Conservation (phyloP, 2,113 vertebrate genomes). For the Gorsachius goisagi region DNA sequence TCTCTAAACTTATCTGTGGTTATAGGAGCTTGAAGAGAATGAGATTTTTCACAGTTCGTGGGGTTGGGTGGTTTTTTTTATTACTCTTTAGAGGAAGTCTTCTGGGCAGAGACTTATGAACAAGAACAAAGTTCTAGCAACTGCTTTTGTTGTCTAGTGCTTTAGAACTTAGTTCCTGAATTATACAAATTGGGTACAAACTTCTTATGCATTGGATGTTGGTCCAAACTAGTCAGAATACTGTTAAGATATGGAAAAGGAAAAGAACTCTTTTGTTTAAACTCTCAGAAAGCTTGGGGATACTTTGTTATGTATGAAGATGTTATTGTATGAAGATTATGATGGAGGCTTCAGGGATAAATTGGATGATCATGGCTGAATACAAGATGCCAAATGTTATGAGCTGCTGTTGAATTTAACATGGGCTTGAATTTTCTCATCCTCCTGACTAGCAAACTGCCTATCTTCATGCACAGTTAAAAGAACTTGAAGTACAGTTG, state of each 20-base stretch:
- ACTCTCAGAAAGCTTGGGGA: neutral
- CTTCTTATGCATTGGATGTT: neutral
- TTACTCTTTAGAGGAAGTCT: neutral
- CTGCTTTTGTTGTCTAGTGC: neutral
- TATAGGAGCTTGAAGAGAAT: neutral
- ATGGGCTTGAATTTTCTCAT: neutral
- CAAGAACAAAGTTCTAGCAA: neutral
- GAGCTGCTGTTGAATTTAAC: neutral
- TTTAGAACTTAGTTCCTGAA: neutral
- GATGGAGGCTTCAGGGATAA: neutral
- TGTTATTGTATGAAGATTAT: neutral
- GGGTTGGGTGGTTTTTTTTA: neutral
- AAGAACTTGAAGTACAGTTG: neutral
- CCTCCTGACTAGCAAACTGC: neutral
- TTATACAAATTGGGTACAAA: neutral
- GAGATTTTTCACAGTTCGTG: neutral
- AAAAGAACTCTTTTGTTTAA: neutral
- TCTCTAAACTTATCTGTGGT: neutral
- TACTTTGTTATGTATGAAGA: neutral
- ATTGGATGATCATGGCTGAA: neutral
- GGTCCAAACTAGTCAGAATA: neutral
- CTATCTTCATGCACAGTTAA: neutral
- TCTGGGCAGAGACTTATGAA: neutral
- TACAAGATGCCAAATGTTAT: neutral
- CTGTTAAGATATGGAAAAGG: neutral